Percentiles rank a stretch among this genome's conserved stretches.
Conservation (phyloP, 2,113 vertebrate species). For the Probosciger aterrimus region DNA sequence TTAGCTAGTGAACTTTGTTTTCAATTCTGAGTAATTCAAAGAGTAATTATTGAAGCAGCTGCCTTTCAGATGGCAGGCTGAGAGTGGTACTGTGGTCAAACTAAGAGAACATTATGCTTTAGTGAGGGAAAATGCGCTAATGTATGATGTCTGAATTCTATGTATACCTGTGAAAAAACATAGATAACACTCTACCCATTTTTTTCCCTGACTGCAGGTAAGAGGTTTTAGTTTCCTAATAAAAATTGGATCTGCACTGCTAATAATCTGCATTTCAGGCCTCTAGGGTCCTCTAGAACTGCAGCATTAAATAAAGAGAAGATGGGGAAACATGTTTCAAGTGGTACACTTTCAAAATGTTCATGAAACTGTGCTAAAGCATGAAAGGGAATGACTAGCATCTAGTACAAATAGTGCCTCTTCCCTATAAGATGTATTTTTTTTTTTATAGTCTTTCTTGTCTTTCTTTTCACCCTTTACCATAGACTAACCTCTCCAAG, state of each 20-base stretch:
- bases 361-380: background rate
- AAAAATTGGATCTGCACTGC: background rate
- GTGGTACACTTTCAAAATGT: background rate
- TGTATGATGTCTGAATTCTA: background rate
- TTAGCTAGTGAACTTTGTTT: background rate
- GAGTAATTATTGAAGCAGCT: background rate
- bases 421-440: background rate
- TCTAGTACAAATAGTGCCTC: background rate
- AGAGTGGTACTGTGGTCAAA: background rate
- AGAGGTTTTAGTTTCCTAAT: background rate
- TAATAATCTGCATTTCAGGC: background rate
- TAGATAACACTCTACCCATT: background rate
- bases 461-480: background rate
- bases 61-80: background rate
- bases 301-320: background rate
- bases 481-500: background rate
- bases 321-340: background rate
- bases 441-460: background rate
- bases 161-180: background rate
- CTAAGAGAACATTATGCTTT: background rate
- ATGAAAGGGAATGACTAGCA: background rate
- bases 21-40: background rate
- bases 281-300: background rate
- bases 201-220: background rate
- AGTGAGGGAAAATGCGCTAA: background rate